Conservation (phyloP, 2,113 vertebrate genomes). For the Cygnus atratus region DNA sequence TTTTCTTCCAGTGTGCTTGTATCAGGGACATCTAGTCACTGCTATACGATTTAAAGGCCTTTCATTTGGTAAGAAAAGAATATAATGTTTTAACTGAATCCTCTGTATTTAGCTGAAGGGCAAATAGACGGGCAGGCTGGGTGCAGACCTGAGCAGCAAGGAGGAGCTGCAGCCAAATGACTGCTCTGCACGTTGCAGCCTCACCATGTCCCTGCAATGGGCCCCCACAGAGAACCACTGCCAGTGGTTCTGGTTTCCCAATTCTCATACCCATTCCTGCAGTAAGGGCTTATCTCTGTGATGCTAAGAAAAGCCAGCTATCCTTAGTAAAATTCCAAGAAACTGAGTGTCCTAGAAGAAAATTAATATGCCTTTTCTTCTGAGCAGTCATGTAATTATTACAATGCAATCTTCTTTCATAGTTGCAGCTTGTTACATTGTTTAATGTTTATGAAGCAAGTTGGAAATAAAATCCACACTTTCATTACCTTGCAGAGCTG, state of each 20-base stretch:
- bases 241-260: not conserved
- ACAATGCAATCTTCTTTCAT: not conserved
- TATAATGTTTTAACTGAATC: not conserved
- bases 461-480: not conserved
- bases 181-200: rapidly evolving
- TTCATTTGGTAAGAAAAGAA: not conserved
- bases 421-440: not conserved
- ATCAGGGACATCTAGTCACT: not conserved
- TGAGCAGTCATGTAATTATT: not conserved
- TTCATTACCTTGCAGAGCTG: not conserved
- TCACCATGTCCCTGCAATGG: not conserved
- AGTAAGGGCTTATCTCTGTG: not conserved
- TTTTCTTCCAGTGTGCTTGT: not conserved
- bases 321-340: not conserved
- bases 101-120: not conserved
- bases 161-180: not conserved
- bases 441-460: not conserved
- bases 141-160: not conserved
- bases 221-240: not conserved
- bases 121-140: not conserved
- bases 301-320: not conserved
- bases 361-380: not conserved
- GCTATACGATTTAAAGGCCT: not conserved
- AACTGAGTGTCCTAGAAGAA: not conserved
- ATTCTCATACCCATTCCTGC: not conserved